Evolutionary conservation across 2,113 vertebrate genomes (phyloP).

Genomic region (Hepsetus odoe): DNA sequence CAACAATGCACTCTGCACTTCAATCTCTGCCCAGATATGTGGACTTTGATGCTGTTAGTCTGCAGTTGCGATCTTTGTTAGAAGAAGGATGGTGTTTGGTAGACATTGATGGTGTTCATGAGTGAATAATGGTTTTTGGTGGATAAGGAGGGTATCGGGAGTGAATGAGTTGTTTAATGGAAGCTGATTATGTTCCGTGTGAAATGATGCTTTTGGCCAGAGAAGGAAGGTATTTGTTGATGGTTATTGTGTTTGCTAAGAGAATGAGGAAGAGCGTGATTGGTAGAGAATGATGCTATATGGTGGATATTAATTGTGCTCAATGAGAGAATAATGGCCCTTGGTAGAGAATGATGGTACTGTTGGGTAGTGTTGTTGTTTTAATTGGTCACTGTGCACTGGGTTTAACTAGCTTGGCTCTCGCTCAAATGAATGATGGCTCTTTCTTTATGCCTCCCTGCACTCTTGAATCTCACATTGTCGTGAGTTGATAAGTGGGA

Average conservation of each 20-base stretch:
- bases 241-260: background rate
- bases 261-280: background rate
- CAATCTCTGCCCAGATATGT: too few relatives aligned
- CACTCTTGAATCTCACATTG: background rate
- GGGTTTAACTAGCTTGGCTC: background rate
- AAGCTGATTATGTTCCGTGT: background rate
- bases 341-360: background rate
- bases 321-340: background rate
- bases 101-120: too few relatives aligned
- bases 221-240: background rate
- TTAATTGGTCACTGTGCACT: background rate
- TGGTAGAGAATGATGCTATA: background rate
- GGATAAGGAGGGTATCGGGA: too few relatives aligned
- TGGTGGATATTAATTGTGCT: background rate
- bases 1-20: too few relatives aligned
- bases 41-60: too few relatives aligned
- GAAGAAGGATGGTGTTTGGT: too few relatives aligned
- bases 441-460: background rate
- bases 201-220: background rate
- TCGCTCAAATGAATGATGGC: background rate
- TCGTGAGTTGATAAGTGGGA: conserved; percentile 37
- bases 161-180: background rate
- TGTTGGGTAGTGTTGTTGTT: background rate
- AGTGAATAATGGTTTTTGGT: too few relatives aligned
- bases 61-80: too few relatives aligned